Evolutionary conservation across 2,888 invertebrate species (phyloP).

Genomic region (Achlya flavicornis): DNA sequence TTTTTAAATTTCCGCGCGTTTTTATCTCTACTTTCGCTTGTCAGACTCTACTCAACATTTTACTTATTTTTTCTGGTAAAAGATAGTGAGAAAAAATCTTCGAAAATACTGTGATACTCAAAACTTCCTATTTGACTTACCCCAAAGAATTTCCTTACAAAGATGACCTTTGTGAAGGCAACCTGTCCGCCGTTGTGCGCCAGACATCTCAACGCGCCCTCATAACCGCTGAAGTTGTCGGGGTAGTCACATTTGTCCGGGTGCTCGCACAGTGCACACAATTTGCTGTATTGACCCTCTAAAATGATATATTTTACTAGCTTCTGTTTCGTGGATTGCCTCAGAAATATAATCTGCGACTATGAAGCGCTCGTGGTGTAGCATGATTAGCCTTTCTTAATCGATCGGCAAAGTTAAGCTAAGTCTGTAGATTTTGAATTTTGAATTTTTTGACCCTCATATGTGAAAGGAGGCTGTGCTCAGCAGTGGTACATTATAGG

Average conservation of each 20-base stretch:
- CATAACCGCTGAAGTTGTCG: slow-evolving; percentile 93
- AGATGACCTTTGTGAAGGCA: slow-evolving; percentile 93
- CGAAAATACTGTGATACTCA: neutral
- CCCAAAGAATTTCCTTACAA: slow-evolving; percentile 90
- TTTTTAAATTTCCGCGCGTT: too few species aligned
- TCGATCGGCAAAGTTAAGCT: too few species aligned
- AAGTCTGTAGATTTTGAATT: too few species aligned
- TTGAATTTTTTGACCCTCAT: too few species aligned
- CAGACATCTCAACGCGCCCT: slow-evolving; percentile 92
- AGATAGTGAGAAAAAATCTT: neutral
- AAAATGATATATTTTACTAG: slow-evolving; percentile 24
- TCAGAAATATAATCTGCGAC: neutral
- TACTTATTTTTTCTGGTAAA: too few species aligned
- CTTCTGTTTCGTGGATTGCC: neutral
- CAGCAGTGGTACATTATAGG: too few species aligned
- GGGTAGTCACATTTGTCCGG: slow-evolving; percentile 91
- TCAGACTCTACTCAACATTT: too few species aligned
- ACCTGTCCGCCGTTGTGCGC: slow-evolving; percentile 92
- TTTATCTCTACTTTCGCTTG: too few species aligned
- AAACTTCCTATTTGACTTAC: slow-evolving; percentile 64
- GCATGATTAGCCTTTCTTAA: too few species aligned
- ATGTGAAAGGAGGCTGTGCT: too few species aligned
- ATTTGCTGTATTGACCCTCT: slow-evolving; percentile 90
- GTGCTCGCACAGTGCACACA: slow-evolving; percentile 91
- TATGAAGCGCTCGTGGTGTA: too few species aligned